Evolutionary conservation across 23 tunicate genomes (phyloP), one percentile per base, ranked within the genome.

Genomic region (Trididemnum nubilum): DNA sequence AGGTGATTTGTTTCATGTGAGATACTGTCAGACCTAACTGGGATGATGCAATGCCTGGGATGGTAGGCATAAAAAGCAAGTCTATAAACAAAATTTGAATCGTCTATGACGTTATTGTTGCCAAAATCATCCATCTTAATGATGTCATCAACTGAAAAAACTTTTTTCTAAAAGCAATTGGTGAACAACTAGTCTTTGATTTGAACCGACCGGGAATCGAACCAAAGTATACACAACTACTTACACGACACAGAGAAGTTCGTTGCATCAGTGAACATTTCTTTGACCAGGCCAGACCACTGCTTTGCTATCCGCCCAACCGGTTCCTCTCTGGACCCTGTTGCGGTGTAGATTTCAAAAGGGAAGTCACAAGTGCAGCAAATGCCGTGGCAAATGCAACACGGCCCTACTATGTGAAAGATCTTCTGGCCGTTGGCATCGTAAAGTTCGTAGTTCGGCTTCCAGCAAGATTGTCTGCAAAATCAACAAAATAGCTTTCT

Each of bases 301-400:
- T 93, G 98, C 72, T 90, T 87, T 32, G 98, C 24, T 70, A 93
- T 83, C 35, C 81, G 61, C 1, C 89, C 98, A 51, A 93, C 72
- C 2, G 84, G 84, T 2, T 36, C 74, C 27, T 67, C 82, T 33
- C 81, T 71, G 39, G 83, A 18, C 2, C 77, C 85, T 22, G 52
- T 76, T 2, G 81, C 40, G 33, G 86, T 51, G 69, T 70, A 89
- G 63, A 93, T 90, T 39, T 93, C 92, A 37, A 93, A 93, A 9
- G 98, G 89, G 69, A 88, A 82, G 72, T 93, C 98, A 69, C 85
- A 80, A 0, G 98, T 93, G 36, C 98, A 93, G 74, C 98, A 93
- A 52, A 83, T 82, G 21, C 98, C 98, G 40, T 59, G 82, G 63
- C 98, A 93, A 28, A 93, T 76, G 74, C 98, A 93, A 80, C 93